Conservation (phyloP, 2,888 invertebrate genomes). For the Pardosa pseudoannulata region DNA sequence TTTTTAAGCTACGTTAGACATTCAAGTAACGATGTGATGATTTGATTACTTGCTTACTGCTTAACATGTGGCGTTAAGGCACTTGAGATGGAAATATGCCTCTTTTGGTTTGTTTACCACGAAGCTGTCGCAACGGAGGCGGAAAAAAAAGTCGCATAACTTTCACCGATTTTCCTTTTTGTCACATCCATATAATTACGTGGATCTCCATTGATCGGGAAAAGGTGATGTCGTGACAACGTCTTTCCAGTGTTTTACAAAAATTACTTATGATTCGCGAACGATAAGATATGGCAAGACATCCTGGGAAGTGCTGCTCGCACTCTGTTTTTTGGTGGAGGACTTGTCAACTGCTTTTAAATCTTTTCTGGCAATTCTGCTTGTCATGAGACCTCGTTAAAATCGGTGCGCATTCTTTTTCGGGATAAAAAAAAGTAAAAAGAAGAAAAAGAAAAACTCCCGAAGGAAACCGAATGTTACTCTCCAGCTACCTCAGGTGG, state of each 20-base stretch:
- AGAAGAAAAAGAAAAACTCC: neutral
- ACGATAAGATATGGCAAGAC: conserved; percentile 4
- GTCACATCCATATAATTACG: too few relatives aligned
- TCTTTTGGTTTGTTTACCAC: too few relatives aligned
- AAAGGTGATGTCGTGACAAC: neutral
- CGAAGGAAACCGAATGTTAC: neutral
- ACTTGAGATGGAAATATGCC: too few relatives aligned
- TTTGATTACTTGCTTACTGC: too few relatives aligned
- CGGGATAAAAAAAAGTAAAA: too few relatives aligned
- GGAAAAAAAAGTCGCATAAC: too few relatives aligned
- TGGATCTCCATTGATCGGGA: neutral
- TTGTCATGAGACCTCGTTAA: conserved; percentile 8
- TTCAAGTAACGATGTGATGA: too few relatives aligned
- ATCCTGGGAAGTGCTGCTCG: neutral
- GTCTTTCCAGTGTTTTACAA: neutral
- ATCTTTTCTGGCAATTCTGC: neutral
- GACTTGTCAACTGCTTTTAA: conserved; percentile 22
- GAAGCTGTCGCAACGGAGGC: too few relatives aligned
- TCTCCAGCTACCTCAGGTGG: neutral
- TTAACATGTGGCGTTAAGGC: too few relatives aligned
- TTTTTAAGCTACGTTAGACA: too few relatives aligned
- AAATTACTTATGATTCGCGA: neutral
- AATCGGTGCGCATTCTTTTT: conserved; percentile 17
- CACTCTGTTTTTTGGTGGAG: neutral
- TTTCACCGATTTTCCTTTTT: too few relatives aligned